Percentiles rank a stretch among this genome's conserved stretches.
Evolutionary conservation across 2,888 invertebrate species (phyloP).

Genomic region (Matsumyia berberina): DNA sequence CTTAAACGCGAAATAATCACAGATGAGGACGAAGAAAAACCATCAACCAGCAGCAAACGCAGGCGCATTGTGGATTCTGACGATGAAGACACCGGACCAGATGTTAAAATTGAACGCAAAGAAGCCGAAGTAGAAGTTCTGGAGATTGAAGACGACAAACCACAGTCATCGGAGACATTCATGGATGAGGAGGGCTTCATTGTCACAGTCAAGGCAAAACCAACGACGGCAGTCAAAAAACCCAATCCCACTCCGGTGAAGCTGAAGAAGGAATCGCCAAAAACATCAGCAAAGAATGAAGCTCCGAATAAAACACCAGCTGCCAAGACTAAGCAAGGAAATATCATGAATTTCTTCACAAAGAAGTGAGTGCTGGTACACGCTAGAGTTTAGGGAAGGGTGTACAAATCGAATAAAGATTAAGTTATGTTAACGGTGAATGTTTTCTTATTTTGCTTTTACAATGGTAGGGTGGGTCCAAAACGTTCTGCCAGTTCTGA

Average conservation of each 20-base stretch:
- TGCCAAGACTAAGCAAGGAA: conserved; percentile 81
- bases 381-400: background rate
- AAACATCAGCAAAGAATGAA: conserved; percentile 61
- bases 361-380: conserved; percentile 79
- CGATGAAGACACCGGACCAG: conserved; percentile 79
- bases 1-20: conserved; percentile 79
- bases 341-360: conserved; percentile 82
- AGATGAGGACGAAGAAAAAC: conserved; percentile 77
- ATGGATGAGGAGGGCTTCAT: conserved; percentile 83
- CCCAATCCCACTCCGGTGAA: conserved; percentile 30
- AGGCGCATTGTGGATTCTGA: conserved; percentile 82
- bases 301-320: conserved; percentile 50
- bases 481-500: background rate
- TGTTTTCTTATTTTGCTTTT: background rate
- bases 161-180: conserved; percentile 80
- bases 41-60: conserved; percentile 78
- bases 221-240: conserved; percentile 63
- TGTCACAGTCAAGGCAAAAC: conserved; percentile 80
- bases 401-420: conserved; percentile 44
- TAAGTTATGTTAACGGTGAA: conserved; percentile 30
- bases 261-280: conserved; percentile 61
- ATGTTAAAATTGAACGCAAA: conserved; percentile 76
- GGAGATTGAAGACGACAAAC: conserved; percentile 54
- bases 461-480: background rate
- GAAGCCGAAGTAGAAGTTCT: conserved; percentile 44